phyloP scores from a whole-genome alignment of 2,113 vertebrate genomes.

The Bagarius yarrelli region DNA sequence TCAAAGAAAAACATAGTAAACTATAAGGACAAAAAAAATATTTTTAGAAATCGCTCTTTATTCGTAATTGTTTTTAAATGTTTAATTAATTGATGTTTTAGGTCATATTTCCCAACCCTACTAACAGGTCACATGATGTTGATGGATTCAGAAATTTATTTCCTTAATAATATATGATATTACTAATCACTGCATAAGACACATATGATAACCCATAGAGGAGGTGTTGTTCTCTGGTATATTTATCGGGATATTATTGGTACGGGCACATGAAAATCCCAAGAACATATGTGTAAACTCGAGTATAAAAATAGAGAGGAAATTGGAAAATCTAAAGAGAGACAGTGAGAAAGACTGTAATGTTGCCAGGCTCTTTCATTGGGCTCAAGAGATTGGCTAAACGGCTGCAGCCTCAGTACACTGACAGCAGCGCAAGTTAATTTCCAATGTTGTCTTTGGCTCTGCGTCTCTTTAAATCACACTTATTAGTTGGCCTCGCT shows the following conservation, averaged over 20 bases:
- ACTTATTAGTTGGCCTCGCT: conserved; percentile 6
- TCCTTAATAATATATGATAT: not conserved
- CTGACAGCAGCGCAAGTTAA: conserved; percentile 13
- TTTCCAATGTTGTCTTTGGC: conserved; percentile 24
- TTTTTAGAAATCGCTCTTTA: no score
- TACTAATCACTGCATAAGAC: not conserved
- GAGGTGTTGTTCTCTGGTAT: not conserved
- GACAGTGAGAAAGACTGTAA: not conserved
- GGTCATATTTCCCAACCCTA: not conserved
- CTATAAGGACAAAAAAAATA: no score
- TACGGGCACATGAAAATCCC: not conserved
- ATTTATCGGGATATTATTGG: no score
- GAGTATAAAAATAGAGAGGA: not conserved
- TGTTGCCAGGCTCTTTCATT: conserved; percentile 20
- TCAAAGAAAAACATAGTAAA: no score
- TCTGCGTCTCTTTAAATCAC: not conserved
- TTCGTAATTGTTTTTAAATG: no score
- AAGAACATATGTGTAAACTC: not conserved
- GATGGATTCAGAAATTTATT: not conserved
- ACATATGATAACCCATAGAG: not conserved
- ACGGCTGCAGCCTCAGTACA: conserved; percentile 12
- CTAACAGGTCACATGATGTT: not conserved
- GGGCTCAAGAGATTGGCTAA: not conserved
- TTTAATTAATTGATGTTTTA: no score
- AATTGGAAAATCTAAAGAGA: not conserved